Evolutionary conservation across 1,140 invertebrate genomes (phyloP).

Genomic region (Drosophila aff.): DNA sequence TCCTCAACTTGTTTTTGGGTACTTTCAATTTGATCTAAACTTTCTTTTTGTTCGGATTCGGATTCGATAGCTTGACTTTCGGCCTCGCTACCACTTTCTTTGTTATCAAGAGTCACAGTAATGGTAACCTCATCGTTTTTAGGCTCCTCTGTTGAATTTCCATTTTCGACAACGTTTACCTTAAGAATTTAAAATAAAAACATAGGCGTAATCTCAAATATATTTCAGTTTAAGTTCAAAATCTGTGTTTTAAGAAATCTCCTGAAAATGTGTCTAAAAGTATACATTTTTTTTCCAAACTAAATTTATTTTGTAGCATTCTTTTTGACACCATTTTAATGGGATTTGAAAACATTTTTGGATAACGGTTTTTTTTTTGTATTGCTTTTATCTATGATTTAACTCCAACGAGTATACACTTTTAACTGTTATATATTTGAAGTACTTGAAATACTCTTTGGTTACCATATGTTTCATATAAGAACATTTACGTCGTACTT

Average conservation of each 20-base stretch:
- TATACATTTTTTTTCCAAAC: not conserved
- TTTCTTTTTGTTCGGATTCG: not conserved
- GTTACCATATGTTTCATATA: not conserved
- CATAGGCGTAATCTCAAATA: not conserved
- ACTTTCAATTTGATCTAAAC: not conserved
- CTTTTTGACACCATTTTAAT: too few relatives aligned
- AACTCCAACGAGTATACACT: not conserved
- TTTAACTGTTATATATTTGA: not conserved
- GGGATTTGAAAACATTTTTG: too few relatives aligned
- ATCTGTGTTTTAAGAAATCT: not conserved
- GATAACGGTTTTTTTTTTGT: not conserved
- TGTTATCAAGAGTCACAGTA: not conserved
- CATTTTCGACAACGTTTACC: conserved; percentile 9
- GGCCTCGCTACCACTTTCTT: not conserved
- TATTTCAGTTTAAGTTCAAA: not conserved
- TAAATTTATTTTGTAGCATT: not conserved
- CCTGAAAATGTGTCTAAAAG: not conserved
- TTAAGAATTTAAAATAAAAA: conserved; percentile 8
- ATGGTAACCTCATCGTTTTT: not conserved
- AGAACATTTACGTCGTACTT: conserved; percentile 1
- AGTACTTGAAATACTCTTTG: not conserved
- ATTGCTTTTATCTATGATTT: not conserved
- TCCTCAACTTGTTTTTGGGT: not conserved
- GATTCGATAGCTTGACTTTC: not conserved
- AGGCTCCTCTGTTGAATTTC: conserved; percentile 7